Evolutionary conservation across 2,888 invertebrate species (phyloP), one percentile per base, ranked within the genome.

Genomic region (Cheilosia scutellata): DNA sequence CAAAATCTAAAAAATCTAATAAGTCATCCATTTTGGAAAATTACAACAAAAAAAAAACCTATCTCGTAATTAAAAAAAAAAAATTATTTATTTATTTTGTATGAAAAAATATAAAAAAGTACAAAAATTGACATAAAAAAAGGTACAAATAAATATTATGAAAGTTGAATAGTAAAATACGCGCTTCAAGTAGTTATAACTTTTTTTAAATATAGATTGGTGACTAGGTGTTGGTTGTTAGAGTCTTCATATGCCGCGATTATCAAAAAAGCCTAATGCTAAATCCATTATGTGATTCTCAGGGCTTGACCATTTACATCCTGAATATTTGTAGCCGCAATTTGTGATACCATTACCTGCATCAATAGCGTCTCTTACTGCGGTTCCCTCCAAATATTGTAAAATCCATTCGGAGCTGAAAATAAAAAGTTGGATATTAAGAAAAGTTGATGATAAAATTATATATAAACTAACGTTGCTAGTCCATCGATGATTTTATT

Each of bases 281-380:
- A 91, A 57, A 2, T 90, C 86, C 13, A 88, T 16, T 0, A 92
- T 58, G 40, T 90, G 83, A 6, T 89, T 88, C 55, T 89, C 90
- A 0, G 91, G 90, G 27, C 86, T 88, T 0, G 89, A 75, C 91
- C 90, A 91, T 29, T 92, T 93, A 80, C 94, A 94, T 5, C 91
- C 92, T 3, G 90, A 91, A 88, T 93, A 94, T 20, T 90, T 89
- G 31, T 91, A 88, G 0, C 90, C 89, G 78, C 94, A 94, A 88
- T 75, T 88, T 25, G 74, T 88, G 3, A 90, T 92, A 9, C 88
- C 88, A 42, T 92, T 91, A 0, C 94, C 94, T 5, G 92, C 89
- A 75, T 93, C 92, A 13, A 95, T 90, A 6, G 95, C 94, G 53
- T 93, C 92, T 62, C 93, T 92, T 1, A 94, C 91, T 0, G 94